These are phyloP conservation scores for Chrysolina oricalcia DNA, from an alignment of 2,888 invertebrate genomes.

Conservation along the genomic window DNA sequence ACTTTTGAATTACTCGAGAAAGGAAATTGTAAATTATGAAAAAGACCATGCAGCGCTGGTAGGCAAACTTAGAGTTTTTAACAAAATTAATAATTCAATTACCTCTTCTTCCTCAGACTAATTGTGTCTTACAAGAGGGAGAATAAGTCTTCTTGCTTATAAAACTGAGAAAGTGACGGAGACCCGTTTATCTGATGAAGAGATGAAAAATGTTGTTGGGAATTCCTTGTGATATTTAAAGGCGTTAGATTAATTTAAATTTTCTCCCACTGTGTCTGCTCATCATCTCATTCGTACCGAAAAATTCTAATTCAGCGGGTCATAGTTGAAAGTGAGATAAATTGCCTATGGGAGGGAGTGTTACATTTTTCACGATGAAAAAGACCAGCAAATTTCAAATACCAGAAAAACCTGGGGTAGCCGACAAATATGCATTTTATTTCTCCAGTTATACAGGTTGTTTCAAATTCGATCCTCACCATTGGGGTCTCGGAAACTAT, in stretches of 20 bases:
- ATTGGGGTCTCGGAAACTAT: too few species aligned
- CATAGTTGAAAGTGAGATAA: not conserved
- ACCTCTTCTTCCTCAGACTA: constrained; percentile 38
- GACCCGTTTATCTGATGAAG: constrained; percentile 11
- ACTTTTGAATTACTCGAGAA: constrained; percentile 49
- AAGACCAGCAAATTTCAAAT: too few species aligned
- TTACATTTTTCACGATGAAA: too few species aligned
- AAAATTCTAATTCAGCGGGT: not conserved
- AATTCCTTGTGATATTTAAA: constrained; percentile 2
- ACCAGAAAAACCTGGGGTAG: too few species aligned
- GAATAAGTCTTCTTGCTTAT: constrained; percentile 7
- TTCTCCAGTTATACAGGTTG: too few species aligned
- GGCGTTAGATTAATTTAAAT: not conserved
- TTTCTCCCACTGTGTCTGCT: constrained; percentile 1
- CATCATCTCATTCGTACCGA: not conserved
- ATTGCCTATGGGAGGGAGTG: too few species aligned
- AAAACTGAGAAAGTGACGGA: constrained; percentile 3
- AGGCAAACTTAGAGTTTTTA: constrained; percentile 61
- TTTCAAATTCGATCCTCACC: too few species aligned
- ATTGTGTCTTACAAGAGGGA: constrained; percentile 34
- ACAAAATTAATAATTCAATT: constrained; percentile 65
- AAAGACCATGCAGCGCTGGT: constrained; percentile 56
- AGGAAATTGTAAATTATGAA: constrained; percentile 50
- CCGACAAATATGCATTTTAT: too few species aligned
- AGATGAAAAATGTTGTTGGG: constrained; percentile 15